Conservation (phyloP, 2,888 invertebrate species). For the Temnothorax rugatulus region DNA sequence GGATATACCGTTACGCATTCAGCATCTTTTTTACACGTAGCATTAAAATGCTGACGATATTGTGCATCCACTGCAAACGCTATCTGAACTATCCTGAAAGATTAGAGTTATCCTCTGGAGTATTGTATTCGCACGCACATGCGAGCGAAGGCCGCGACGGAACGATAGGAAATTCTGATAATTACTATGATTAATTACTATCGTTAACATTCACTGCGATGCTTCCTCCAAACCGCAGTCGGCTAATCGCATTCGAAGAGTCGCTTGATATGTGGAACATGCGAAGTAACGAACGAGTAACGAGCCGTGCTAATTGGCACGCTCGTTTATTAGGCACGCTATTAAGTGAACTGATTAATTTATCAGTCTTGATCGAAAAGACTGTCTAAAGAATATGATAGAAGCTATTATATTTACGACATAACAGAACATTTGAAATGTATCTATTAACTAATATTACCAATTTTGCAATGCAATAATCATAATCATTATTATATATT, state of each 20-base stretch:
- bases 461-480: neutral
- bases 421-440: neutral
- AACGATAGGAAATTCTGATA: conserved; percentile 12
- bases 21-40: neutral
- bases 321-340: neutral
- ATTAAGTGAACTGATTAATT: neutral
- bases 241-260: neutral
- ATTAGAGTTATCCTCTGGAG: neutral
- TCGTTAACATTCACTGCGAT: neutral
- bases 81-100: neutral
- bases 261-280: conserved; percentile 20
- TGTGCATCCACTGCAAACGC: neutral
- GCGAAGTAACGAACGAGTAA: conserved; percentile 11
- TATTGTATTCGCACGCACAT: neutral
- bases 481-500: neutral
- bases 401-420: neutral
- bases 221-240: conserved; percentile 8
- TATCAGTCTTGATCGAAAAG: neutral
- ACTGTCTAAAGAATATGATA: neutral
- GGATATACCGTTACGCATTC: neutral
- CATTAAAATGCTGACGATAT: neutral
- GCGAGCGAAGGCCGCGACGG: neutral
- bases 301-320: conserved; percentile 12
- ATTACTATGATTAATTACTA: conserved; percentile 15
- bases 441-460: neutral